Evolutionary conservation across 1,140 invertebrate species (phyloP).

Genomic region (Aphelenchoides fujianensis): DNA sequence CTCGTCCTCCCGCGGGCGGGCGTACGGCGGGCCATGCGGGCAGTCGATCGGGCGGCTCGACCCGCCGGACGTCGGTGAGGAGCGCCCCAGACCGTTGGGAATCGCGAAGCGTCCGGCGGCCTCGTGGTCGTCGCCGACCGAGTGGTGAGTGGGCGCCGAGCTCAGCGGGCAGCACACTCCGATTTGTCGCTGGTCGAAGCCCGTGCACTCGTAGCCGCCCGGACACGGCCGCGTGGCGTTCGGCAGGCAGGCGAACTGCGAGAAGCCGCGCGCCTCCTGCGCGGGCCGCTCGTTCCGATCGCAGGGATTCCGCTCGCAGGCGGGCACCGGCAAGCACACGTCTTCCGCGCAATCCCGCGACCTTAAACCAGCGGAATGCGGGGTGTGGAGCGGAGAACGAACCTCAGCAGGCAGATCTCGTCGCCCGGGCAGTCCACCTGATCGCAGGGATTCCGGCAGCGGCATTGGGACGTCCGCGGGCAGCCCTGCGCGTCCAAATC

Average conservation of each 20-base stretch:
- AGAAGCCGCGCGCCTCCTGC: slow-evolving; percentile 30
- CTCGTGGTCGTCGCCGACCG: too few species aligned
- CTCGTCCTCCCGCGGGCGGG: slow-evolving; percentile 27
- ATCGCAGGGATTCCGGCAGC: slow-evolving; percentile 50
- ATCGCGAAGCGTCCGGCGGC: background rate
- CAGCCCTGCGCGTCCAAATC: slow-evolving; percentile 50
- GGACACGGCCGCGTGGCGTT: slow-evolving; percentile 36
- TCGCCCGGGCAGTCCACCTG: slow-evolving; percentile 43
- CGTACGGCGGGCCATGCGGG: slow-evolving; percentile 17
- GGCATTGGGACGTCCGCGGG: slow-evolving; percentile 46
- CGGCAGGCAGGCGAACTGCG: slow-evolving; percentile 42
- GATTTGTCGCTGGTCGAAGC: slow-evolving; percentile 31
- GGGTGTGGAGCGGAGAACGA: background rate
- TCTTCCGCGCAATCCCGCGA: slow-evolving; percentile 27
- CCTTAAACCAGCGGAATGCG: slow-evolving; percentile 27
- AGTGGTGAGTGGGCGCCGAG: background rate
- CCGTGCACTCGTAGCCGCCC: slow-evolving; percentile 40
- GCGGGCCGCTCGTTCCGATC: slow-evolving; percentile 5
- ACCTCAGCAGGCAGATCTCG: slow-evolving; percentile 40
- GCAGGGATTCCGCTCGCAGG: slow-evolving; percentile 15
- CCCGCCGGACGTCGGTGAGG: too few species aligned
- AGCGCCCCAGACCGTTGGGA: background rate
- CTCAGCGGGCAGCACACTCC: slow-evolving; percentile 46
- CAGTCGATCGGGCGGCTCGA: background rate
- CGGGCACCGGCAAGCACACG: slow-evolving; percentile 50